Conservation (phyloP, 2,113 vertebrate genomes). For the Oncorhynchus clarkii region DNA sequence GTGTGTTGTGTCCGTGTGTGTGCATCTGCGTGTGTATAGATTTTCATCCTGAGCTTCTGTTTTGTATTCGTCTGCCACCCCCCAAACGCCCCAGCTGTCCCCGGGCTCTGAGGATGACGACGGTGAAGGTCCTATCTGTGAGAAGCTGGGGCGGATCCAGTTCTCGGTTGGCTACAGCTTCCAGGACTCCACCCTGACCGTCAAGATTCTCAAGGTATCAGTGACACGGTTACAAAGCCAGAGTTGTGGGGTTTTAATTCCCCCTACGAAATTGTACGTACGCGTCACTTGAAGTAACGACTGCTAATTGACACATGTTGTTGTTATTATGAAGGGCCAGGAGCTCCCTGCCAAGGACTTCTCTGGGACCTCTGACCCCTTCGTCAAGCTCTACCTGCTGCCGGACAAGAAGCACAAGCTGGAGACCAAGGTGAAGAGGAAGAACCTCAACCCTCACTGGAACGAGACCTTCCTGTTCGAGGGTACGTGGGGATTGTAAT, state of each 20-base stretch:
- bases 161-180: conserved; percentile 99
- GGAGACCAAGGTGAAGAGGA: conserved; percentile 98
- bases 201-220: conserved; percentile 81
- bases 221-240: too few species aligned
- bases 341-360: conserved; percentile 98
- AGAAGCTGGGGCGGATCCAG: conserved; percentile 97
- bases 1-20: too few species aligned
- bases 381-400: conserved; percentile 98
- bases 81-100: conserved; percentile 76
- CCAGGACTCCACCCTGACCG: conserved; percentile 96
- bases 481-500: conserved; percentile 65
- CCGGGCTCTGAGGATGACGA: conserved; percentile 95
- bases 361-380: conserved; percentile 96
- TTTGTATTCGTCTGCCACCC: too few species aligned
- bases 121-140: conserved; percentile 86
- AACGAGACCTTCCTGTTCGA: conserved; percentile 98
- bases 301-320: too few species aligned
- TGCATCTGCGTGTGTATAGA: too few species aligned
- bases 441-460: conserved; percentile 98
- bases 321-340: conserved; percentile 77
- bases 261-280: too few species aligned
- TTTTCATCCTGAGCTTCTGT: too few species aligned
- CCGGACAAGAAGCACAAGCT: conserved; percentile 99
- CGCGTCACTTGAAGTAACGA: too few species aligned
- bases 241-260: too few species aligned